Percentiles rank a stretch among this genome's conserved stretches.
Conservation (phyloP, 2,113 vertebrate species). For the Hyperopisus bebe region DNA sequence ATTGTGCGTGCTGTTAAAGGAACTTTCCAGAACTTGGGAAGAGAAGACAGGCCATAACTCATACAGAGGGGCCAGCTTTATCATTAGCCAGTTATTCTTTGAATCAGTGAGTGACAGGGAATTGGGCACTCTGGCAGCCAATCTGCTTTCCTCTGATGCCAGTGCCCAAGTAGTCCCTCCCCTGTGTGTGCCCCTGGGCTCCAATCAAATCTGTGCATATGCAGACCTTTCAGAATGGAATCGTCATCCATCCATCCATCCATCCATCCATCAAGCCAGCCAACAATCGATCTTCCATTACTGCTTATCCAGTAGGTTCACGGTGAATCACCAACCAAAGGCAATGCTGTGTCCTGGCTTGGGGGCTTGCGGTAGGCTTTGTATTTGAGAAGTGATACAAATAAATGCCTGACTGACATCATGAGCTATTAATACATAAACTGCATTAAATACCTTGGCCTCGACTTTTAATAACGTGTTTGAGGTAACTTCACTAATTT, state of each 20-base stretch:
- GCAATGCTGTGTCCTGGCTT: background rate
- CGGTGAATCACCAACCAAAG: background rate
- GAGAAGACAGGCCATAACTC: background rate
- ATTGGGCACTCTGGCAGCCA: background rate
- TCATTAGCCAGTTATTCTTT: background rate
- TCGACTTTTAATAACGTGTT: background rate
- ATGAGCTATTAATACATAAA: background rate
- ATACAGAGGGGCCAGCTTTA: background rate
- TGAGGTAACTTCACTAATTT: conserved; percentile 1
- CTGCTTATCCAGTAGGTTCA: background rate
- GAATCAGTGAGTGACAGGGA: background rate
- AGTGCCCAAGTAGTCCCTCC: background rate
- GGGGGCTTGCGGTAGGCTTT: background rate
- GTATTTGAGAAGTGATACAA: background rate
- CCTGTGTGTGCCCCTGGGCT: background rate
- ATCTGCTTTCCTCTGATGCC: background rate
- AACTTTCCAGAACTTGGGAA: background rate
- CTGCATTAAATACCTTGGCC: background rate
- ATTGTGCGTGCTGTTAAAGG: background rate
- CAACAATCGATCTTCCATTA: background rate
- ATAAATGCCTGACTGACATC: background rate
- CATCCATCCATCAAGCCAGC: background rate
- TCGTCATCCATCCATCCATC: background rate
- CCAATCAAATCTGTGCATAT: background rate
- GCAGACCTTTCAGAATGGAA: background rate